These are phyloP conservation scores for Strigamia crassipes DNA, from an alignment of 2,888 invertebrate species.

Conservation along the genomic window DNA sequence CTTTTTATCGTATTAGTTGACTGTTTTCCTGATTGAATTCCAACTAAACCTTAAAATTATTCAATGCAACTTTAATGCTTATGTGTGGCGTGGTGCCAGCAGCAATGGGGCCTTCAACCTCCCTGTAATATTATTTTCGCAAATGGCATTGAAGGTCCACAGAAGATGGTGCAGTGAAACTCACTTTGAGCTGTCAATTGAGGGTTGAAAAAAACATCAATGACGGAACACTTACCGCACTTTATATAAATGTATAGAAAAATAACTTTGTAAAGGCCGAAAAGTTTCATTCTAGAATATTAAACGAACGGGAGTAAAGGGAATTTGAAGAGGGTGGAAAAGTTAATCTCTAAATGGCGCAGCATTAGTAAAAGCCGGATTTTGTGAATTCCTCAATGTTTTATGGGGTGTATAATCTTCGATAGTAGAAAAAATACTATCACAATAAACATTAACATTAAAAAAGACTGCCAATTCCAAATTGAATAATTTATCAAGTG, in stretches of 20 bases:
- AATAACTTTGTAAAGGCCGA: neutral
- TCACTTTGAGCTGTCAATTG: constrained; percentile 40
- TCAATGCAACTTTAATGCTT: constrained; percentile 42
- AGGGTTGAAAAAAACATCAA: neutral
- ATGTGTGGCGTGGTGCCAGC: constrained; percentile 36
- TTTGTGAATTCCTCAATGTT: constrained; percentile 35
- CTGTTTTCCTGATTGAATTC: constrained; percentile 37
- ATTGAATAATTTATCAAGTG: constrained; percentile 28
- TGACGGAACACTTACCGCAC: constrained; percentile 23
- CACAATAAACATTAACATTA: constrained; percentile 35
- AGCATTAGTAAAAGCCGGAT: constrained; percentile 20
- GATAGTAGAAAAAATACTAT: neutral
- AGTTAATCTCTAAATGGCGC: constrained; percentile 34
- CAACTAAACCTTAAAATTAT: constrained; percentile 27
- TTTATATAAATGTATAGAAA: constrained; percentile 11
- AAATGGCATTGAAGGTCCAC: constrained; percentile 28
- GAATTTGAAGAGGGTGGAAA: neutral
- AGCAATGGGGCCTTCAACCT: constrained; percentile 38
- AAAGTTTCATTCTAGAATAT: constrained; percentile 1
- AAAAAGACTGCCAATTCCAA: neutral
- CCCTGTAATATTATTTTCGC: neutral
- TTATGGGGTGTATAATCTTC: constrained; percentile 29
- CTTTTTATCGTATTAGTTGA: constrained; percentile 26
- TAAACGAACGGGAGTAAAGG: neutral
- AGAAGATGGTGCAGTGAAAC: constrained; percentile 39